Evolutionary conservation across 2,113 vertebrate species (phyloP).

Genomic region (Sorex fumeus): DNA sequence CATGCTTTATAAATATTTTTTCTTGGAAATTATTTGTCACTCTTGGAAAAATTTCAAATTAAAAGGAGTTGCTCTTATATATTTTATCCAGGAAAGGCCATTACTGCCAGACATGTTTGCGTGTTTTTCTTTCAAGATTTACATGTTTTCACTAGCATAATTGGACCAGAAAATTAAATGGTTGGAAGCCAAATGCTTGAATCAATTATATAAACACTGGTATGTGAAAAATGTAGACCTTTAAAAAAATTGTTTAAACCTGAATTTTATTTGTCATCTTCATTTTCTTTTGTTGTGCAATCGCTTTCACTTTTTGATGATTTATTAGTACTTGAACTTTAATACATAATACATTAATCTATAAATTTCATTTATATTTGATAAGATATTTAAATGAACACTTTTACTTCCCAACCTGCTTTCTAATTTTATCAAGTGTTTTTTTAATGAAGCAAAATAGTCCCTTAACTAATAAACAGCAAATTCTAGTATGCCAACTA

Average conservation of each 20-base stretch:
- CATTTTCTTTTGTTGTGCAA: conserved; percentile 17
- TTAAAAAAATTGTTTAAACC: conserved; percentile 37
- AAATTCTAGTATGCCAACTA: conserved; percentile 16
- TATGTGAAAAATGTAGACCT: conserved; percentile 50
- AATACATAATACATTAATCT: not conserved
- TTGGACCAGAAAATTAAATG: conserved; percentile 72
- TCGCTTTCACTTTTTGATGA: conserved; percentile 23
- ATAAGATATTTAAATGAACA: conserved; percentile 33
- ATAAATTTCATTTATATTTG: not conserved
- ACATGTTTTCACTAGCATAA: conserved; percentile 59
- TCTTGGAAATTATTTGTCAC: not conserved
- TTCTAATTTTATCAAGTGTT: not conserved
- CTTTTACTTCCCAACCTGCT: not conserved
- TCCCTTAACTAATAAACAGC: not conserved
- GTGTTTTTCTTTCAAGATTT: conserved; percentile 62
- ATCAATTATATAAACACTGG: conserved; percentile 25
- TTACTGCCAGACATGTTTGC: conserved; percentile 43
- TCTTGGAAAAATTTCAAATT: not conserved
- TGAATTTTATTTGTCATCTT: not conserved
- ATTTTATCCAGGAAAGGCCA: conserved; percentile 4
- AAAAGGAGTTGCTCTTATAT: conserved; percentile 39
- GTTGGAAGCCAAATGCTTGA: conserved; percentile 47
- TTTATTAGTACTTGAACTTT: not conserved
- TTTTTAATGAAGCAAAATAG: not conserved
- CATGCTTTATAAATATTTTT: conserved; percentile 44